phyloP scores from a whole-genome alignment of 2,797 vertebrate species.

The Paratrypauchen microcephalus region DNA sequence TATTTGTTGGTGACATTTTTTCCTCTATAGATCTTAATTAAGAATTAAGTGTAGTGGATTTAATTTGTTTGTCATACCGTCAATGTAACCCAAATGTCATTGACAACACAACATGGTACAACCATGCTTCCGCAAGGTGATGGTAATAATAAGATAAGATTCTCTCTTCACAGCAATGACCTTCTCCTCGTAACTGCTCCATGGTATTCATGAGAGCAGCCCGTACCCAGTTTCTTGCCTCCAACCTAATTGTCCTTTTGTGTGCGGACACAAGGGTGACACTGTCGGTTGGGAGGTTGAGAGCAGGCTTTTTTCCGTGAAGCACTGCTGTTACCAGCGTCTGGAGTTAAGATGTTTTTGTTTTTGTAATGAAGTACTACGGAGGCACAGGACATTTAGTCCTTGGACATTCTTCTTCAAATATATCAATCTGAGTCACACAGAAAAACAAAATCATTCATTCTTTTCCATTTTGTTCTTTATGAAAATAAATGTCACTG shows the following conservation, averaged over 20 bases:
- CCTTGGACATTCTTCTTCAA: background rate
- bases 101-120: background rate
- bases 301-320: background rate
- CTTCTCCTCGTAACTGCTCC: constrained; percentile 10
- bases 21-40: background rate
- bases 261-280: background rate
- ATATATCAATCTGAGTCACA: background rate
- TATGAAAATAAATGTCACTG: background rate
- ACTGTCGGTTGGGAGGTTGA: background rate
- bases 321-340: background rate
- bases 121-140: constrained; percentile 6
- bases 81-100: constrained; percentile 8
- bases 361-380: background rate
- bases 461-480: background rate
- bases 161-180: constrained; percentile 1
- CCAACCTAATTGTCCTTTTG: constrained; percentile 11
- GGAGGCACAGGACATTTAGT: background rate
- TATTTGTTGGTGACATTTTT: constrained; percentile 2
- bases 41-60: background rate
- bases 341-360: background rate
- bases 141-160: constrained; percentile 5
- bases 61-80: background rate
- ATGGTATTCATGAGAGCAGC: constrained; percentile 4
- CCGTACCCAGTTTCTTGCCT: background rate
- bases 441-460: background rate